Evolutionary conservation across 2,888 invertebrate genomes (phyloP), one percentile per base, ranked within the genome.

Genomic region (Nomada ruficornis): DNA sequence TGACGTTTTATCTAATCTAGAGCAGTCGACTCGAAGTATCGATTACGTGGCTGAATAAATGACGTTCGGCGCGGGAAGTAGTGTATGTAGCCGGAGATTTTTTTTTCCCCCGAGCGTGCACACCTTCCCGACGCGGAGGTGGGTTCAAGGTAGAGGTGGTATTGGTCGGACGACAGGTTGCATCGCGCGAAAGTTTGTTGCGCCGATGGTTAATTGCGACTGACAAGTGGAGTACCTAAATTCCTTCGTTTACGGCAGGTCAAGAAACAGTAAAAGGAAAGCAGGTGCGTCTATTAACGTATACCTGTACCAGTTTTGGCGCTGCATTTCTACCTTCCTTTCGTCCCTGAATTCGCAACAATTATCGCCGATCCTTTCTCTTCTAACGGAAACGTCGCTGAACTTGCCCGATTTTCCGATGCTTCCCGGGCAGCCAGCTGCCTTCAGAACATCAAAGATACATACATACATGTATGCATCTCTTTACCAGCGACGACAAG

Each of bases 211-310:
- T 82, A 82, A 83, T 83, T 85, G 77, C 59, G 47, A 62, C 60
- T 42, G 74, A 62, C 80, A 82, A 86, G 80, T 77, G 76, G 84
- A 84, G 84, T 85, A 83, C 76, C 85, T 88, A 81, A 88, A 88
- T 88, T 88, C 88, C 82, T 73, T 26, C 73, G 88, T 88, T 88
- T 88, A 88, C 82, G 83, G 86, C 85, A 80, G 88, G 88, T 88
- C 88, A 86, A 85, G 85, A 82, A 88, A 88, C 88, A 88, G 88
- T 88, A 88, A 88, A 85, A 86, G 85, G 86, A 88, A 88, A 88
- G 88, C 88, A 83, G 84, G 83, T 83, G 81, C 83, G 70, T 62
- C 72, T 77, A 83, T 82, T 82, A 80, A 50, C 55, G 72, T 73
- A 64, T 36, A 36, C 65, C 57, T 60, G 85, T 70, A 77, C 81